Conservation (phyloP, 92 coral and sea anemone genomes). For the Isaurus tuberculatus region DNA sequence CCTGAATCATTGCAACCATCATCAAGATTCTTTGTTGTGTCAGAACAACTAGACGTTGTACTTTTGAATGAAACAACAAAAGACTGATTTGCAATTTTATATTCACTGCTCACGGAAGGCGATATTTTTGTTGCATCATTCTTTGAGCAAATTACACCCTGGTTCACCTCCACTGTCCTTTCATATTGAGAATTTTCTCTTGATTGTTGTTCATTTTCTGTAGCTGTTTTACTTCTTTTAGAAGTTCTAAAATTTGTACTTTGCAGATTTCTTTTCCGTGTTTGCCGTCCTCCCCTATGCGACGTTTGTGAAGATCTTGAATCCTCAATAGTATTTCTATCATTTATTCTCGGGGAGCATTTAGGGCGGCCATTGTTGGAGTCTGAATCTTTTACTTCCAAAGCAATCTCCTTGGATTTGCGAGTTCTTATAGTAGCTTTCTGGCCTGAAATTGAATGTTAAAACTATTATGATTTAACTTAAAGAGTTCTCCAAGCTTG, state of each 20-base stretch:
- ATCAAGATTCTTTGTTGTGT: background rate
- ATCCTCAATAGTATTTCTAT: background rate
- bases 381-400: slow-evolving; percentile 13
- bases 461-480: background rate
- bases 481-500: too few relatives aligned
- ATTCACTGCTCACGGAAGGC: background rate
- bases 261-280: background rate
- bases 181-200: background rate
- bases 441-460: slow-evolving; percentile 10
- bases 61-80: background rate
- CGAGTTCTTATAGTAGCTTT: slow-evolving; percentile 17
- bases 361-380: background rate
- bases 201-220: background rate
- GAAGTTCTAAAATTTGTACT: background rate
- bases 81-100: background rate
- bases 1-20: background rate
- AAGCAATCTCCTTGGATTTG: slow-evolving; percentile 30
- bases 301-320: background rate
- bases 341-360: background rate
- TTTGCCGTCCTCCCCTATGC: background rate
- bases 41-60: background rate
- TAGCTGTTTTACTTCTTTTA: background rate
- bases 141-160: background rate
- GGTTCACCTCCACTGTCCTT: background rate
- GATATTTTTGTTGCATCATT: background rate